These are phyloP conservation scores for Drosophila paulistorum DNA, from an alignment of 1,140 invertebrate species.

Conservation along the genomic window DNA sequence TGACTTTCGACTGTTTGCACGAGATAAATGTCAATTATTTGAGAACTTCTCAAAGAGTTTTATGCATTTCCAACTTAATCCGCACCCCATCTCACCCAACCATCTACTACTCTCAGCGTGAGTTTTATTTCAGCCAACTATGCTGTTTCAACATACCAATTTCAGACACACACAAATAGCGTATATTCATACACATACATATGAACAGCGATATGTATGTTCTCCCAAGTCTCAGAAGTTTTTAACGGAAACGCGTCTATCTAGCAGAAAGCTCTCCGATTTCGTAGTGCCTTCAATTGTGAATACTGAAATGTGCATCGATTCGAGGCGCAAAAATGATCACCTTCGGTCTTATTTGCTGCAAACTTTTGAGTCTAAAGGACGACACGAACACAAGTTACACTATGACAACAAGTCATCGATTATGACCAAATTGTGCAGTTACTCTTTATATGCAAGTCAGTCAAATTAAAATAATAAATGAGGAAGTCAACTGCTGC, in stretches of 20 bases:
- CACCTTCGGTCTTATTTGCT: slow-evolving; percentile 5
- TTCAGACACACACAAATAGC: neutral
- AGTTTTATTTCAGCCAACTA: slow-evolving; percentile 21
- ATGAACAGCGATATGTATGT: neutral
- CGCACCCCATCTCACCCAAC: slow-evolving; percentile 4
- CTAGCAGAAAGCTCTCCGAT: slow-evolving; percentile 1
- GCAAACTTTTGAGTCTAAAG: neutral
- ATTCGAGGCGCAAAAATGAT: slow-evolving; percentile 10
- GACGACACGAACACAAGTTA: neutral
- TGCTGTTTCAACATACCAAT: slow-evolving; percentile 10
- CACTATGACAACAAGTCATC: slow-evolving; percentile 1
- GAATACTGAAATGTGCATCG: slow-evolving; percentile 9
- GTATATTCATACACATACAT: too few relatives aligned
- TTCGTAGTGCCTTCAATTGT: slow-evolving; percentile 6
- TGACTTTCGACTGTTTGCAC: slow-evolving; percentile 38
- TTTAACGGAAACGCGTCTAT: slow-evolving; percentile 10
- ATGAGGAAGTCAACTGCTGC: too few relatives aligned
- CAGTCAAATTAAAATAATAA: too few relatives aligned
- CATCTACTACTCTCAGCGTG: neutral
- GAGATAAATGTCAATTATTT: slow-evolving; percentile 42
- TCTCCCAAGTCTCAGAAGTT: neutral
- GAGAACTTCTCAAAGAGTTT: slow-evolving; percentile 35
- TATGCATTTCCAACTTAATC: slow-evolving; percentile 31
- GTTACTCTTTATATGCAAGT: too few relatives aligned
- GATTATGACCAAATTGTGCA: too few relatives aligned